These are phyloP conservation scores for Ridgeia piscesae DNA, from an alignment of 1,140 invertebrate genomes.

Conservation along the genomic window DNA sequence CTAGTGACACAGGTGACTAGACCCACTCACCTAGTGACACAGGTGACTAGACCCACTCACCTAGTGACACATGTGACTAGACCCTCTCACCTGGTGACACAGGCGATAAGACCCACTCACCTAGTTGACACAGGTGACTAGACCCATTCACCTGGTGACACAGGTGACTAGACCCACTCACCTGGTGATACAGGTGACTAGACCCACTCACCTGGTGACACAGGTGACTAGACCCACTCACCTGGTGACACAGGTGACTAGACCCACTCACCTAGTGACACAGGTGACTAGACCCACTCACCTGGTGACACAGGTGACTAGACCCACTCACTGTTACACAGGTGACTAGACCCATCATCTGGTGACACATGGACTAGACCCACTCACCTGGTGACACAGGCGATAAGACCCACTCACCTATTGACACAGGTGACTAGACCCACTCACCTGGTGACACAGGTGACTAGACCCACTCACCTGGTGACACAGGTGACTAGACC, in stretches of 20 bases:
- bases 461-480: slow-evolving; percentile 37
- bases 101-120: slow-evolving; percentile 32
- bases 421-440: too few species aligned
- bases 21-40: slow-evolving; percentile 41
- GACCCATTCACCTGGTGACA: too few species aligned
- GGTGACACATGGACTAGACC: not conserved
- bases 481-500: too few species aligned
- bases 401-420: slow-evolving; percentile 38
- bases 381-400: slow-evolving; percentile 41
- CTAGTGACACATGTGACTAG: too few species aligned
- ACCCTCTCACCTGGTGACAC: too few species aligned
- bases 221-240: slow-evolving; percentile 26
- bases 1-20: slow-evolving; percentile 31
- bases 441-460: too few species aligned
- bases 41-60: slow-evolving; percentile 32
- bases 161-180: slow-evolving; percentile 26
- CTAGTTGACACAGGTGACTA: too few species aligned
- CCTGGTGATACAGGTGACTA: too few species aligned
- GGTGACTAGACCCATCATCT: too few species aligned
- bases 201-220: too few species aligned
- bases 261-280: too few species aligned
- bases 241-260: too few species aligned
- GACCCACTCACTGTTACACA: slow-evolving; percentile 40
- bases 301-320: slow-evolving; percentile 35
- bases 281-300: slow-evolving; percentile 26